These are phyloP conservation scores for Hirundichthys speculiger DNA, from an alignment of 2,113 vertebrate genomes.

Conservation along the genomic window DNA sequence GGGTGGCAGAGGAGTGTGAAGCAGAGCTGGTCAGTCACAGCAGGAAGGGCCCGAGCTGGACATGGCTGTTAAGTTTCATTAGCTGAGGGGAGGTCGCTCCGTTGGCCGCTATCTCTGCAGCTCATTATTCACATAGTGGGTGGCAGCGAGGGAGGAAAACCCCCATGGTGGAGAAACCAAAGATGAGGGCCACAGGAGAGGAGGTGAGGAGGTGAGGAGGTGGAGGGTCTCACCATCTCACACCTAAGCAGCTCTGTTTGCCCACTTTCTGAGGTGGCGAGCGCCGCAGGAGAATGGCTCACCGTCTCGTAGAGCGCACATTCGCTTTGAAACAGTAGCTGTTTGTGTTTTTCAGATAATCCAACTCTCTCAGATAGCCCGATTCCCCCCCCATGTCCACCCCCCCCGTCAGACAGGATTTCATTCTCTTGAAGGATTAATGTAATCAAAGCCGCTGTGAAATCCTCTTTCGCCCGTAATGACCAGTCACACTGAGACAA, in stretches of 20 bases:
- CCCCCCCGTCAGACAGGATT: slow-evolving; percentile 62
- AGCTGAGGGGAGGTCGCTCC: slow-evolving; percentile 71
- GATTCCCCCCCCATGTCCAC: slow-evolving; percentile 15
- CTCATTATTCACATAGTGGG: slow-evolving; percentile 81
- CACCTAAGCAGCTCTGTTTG: too few relatives aligned
- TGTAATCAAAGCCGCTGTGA: slow-evolving; percentile 66
- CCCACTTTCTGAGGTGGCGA: too few relatives aligned
- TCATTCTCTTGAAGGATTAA: slow-evolving; percentile 71
- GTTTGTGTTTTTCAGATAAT: slow-evolving; percentile 50
- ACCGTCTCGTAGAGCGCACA: too few relatives aligned
- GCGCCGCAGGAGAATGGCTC: too few relatives aligned
- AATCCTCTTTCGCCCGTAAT: slow-evolving; percentile 70
- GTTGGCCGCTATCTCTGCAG: slow-evolving; percentile 76
- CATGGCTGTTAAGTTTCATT: slow-evolving; percentile 83
- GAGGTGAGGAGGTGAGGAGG: slow-evolving; percentile 47
- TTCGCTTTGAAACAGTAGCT: slow-evolving; percentile 22
- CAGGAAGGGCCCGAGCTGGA: slow-evolving; percentile 79
- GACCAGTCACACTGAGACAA: slow-evolving; percentile 63
- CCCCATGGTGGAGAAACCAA: slow-evolving; percentile 61
- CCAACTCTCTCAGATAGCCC: slow-evolving; percentile 50
- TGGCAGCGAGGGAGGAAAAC: slow-evolving; percentile 75
- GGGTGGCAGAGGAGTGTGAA: slow-evolving; percentile 69
- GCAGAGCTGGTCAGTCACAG: slow-evolving; percentile 74
- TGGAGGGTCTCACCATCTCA: slow-evolving; percentile 14
- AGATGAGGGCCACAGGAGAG: slow-evolving; percentile 59